phyloP scores from a whole-genome alignment of 2,888 invertebrate genomes.

The Automeris io region DNA sequence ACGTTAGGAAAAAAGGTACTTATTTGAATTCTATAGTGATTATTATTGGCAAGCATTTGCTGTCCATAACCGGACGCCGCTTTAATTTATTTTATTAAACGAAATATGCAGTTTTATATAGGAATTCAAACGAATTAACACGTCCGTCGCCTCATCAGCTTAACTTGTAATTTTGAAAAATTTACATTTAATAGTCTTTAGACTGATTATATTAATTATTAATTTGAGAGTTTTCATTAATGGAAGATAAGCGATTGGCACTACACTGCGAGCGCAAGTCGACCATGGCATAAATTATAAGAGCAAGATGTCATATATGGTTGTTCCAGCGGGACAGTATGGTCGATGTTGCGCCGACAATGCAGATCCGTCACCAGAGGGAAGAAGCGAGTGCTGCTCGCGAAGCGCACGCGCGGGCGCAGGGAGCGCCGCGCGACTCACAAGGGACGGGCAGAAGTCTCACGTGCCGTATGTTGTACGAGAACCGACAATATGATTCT shows the following conservation, averaged over 20 bases:
- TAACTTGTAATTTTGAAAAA: slow-evolving; percentile 12
- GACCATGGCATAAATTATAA: neutral
- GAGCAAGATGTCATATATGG: neutral
- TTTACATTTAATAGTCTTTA: neutral
- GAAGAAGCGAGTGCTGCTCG: slow-evolving; percentile 70
- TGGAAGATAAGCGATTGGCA: slow-evolving; percentile 41
- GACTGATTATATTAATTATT: slow-evolving; percentile 7
- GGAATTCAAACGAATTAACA: slow-evolving; percentile 35
- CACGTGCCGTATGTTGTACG: slow-evolving; percentile 39
- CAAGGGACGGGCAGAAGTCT: slow-evolving; percentile 50
- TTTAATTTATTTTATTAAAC: slow-evolving; percentile 25
- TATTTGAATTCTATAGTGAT: neutral
- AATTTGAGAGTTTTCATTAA: slow-evolving; percentile 21
- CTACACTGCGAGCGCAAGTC: slow-evolving; percentile 48
- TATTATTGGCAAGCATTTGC: slow-evolving; percentile 4
- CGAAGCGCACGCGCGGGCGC: slow-evolving; percentile 59
- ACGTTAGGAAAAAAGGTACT: too few relatives aligned
- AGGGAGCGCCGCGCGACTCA: slow-evolving; percentile 46
- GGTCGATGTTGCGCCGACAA: slow-evolving; percentile 36
- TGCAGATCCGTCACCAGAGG: slow-evolving; percentile 55
- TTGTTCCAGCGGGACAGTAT: neutral
- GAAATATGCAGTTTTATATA: slow-evolving; percentile 13
- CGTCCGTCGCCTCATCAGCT: slow-evolving; percentile 64
- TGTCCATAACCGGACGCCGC: slow-evolving; percentile 67
- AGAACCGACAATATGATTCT: too few relatives aligned